Base-by-base conservation (phyloP, 2,113 vertebrate species). In the Lepisosteus oculatus region DNA sequence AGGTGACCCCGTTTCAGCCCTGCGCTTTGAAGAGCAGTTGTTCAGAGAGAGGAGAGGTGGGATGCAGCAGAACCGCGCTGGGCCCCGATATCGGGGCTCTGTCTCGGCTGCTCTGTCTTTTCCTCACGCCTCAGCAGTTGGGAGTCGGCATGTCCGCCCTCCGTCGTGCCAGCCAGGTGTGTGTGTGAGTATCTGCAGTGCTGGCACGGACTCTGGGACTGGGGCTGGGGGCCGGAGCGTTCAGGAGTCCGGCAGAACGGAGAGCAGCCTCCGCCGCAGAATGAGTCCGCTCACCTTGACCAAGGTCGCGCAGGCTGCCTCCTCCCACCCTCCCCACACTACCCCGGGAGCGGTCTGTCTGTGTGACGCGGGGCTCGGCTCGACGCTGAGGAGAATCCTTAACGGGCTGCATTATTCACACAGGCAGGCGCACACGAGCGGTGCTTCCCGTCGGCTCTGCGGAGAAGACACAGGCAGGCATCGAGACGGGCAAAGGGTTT, bases 381-480 rank as follows among this genome's bases (percentile, higher is more conserved):
- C 65, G 8, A 4, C 2, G 44, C 17, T 63, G 29, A 47, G 5
- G 55, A 65, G 43, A 45, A 67, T 65, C 72, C 68, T 43, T 61
- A 69, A 55, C 65, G 66, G 68, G 8, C 76, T 81, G 73, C 56
- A 80, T 81, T 77, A 81, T 84, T 84, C 65, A 84, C 73, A n/a
- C 5, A 44, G 29, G 63, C 70, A 74, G 71, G 71, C 45, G 69
- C 67, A 54, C 65, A 80, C 9, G 14, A 47, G 14, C 14, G 14
- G 47, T 15, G 8, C 44, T 8, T 43, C 44, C 12, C 4, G 11
- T 12, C n/a, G 7, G 11, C n/a, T 12, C n/a, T 59, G 56, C 14
- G 57, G 9, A 6, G 11, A 4, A n/a, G 56, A 2, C 47, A 13
- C 7, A 51, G 47, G 9, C 5, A 51, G 47, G 47, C 29, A 51